phyloP scores from a whole-genome alignment of 2,888 invertebrate species.

The Erebia aethiops region DNA sequence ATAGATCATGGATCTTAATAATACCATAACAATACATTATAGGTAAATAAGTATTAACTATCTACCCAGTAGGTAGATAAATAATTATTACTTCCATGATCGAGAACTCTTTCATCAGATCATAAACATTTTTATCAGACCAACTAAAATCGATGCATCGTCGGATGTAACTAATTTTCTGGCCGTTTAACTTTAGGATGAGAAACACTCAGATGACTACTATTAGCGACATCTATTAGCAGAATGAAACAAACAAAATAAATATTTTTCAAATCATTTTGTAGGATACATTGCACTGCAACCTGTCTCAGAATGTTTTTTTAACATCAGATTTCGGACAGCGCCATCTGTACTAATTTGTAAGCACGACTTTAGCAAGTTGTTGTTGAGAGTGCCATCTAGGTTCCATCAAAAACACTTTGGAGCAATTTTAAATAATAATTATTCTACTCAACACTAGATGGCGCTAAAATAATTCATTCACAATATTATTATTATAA shows the following conservation, averaged over 20 bases:
- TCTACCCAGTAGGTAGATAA: no score
- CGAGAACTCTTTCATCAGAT: no score
- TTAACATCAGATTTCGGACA: not conserved
- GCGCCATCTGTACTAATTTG: no score
- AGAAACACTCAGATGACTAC: not conserved
- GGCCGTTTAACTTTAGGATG: not conserved
- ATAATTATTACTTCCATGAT: no score
- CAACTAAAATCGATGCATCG: no score
- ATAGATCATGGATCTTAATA: no score
- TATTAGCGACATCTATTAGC: constrained; percentile 9
- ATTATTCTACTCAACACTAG: constrained; percentile 23
- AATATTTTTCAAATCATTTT: not conserved
- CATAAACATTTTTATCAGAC: no score
- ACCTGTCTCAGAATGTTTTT: not conserved
- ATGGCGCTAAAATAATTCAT: constrained; percentile 13
- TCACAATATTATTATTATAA: no score
- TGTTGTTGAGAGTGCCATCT: constrained; percentile 1
- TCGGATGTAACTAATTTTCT: no score
- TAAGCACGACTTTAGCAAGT: not conserved
- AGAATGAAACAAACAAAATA: not conserved
- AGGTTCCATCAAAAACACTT: not conserved
- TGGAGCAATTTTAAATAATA: not conserved
- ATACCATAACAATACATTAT: no score
- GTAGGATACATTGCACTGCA: no score
- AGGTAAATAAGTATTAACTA: no score